Evolutionary conservation across 2,888 invertebrate species (phyloP).

Genomic region (Dryococelus australis): DNA sequence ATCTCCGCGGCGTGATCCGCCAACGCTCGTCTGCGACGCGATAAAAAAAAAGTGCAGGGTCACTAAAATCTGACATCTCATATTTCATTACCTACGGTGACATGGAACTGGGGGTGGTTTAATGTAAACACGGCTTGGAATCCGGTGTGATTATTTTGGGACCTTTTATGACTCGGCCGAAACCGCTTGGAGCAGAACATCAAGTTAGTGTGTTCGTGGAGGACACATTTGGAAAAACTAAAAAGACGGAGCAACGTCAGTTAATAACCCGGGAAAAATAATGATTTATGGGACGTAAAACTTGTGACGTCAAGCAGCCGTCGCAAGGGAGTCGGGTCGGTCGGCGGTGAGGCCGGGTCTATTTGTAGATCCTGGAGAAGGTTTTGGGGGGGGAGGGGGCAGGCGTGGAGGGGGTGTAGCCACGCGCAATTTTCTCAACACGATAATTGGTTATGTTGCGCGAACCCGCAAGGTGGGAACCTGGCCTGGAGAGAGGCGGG

Average conservation of each 20-base stretch:
- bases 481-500: neutral
- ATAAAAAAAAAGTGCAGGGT: too few species aligned
- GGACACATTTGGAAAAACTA: neutral
- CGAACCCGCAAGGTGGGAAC: neutral
- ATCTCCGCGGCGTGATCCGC: too few species aligned
- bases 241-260: neutral
- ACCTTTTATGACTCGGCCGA: neutral
- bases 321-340: too few species aligned
- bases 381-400: neutral
- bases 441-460: neutral
- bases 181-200: neutral
- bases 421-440: neutral
- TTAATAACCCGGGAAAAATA: neutral
- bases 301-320: constrained; percentile 23
- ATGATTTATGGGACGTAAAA: constrained; percentile 1
- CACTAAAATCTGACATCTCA: too few species aligned
- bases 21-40: too few species aligned
- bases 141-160: neutral
- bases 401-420: neutral
- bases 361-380: neutral
- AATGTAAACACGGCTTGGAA: too few species aligned
- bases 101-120: too few species aligned
- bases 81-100: too few species aligned
- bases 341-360: constrained; percentile 22
- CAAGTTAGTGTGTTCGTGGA: neutral